These are phyloP conservation scores for Cephus spinipes DNA, from an alignment of 2,888 invertebrate species.

Conservation along the genomic window DNA sequence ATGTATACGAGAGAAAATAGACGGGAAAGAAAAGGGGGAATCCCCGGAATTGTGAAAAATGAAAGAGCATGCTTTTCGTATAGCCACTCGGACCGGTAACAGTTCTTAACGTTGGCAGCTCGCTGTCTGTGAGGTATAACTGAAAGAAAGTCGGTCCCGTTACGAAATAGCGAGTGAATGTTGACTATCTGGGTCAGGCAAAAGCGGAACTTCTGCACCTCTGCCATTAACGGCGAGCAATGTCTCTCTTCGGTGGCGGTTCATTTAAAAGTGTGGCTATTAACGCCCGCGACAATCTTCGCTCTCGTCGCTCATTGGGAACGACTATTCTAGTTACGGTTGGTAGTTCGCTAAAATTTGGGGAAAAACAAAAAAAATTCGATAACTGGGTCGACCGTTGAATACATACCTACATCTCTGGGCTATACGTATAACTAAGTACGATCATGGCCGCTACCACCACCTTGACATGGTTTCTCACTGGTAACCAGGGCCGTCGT, in stretches of 20 bases:
- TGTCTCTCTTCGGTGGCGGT: not conserved
- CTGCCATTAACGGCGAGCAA: not conserved
- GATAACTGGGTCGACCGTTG: slow-evolving; percentile 20
- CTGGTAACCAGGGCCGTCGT: slow-evolving; percentile 42
- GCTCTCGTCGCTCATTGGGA: not conserved
- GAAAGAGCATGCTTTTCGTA: not conserved
- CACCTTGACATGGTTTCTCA: slow-evolving; percentile 62
- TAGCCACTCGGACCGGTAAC: not conserved
- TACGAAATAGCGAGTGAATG: slow-evolving; percentile 66
- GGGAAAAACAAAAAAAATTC: not conserved
- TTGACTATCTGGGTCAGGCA: slow-evolving; percentile 63
- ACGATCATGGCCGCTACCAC: slow-evolving; percentile 54
- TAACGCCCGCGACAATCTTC: not conserved
- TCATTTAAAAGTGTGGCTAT: slow-evolving; percentile 3
- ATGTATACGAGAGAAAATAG: not conserved
- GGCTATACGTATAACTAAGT: slow-evolving; percentile 29
- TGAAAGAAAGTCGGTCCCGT: slow-evolving; percentile 59
- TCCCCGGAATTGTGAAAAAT: not conserved
- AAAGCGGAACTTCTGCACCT: slow-evolving; percentile 61
- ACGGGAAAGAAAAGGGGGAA: not conserved
- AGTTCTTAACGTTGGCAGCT: slow-evolving; percentile 17
- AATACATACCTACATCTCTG: not conserved
- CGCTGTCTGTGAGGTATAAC: slow-evolving; percentile 25
- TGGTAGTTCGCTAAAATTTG: not conserved
- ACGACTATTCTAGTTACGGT: not conserved